Conservation (phyloP, 2,113 vertebrate species). For the Stomatorhinus ivindoensis region DNA sequence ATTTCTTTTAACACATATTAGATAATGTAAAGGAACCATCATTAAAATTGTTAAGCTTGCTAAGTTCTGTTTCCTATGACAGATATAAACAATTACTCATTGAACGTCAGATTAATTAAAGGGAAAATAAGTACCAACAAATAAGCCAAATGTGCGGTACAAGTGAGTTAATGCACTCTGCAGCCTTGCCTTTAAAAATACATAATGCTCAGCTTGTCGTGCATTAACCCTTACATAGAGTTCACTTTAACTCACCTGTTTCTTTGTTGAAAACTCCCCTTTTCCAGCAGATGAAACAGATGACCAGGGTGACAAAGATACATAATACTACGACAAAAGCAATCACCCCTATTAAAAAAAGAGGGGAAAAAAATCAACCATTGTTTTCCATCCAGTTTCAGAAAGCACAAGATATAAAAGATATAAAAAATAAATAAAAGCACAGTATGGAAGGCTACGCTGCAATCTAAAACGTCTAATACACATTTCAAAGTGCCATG, state of each 20-base stretch:
- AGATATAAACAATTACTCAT: background rate
- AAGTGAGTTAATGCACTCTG: background rate
- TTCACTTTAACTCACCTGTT: background rate
- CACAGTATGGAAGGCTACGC: background rate
- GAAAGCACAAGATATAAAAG: background rate
- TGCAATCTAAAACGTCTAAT: background rate
- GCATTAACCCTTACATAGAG: background rate
- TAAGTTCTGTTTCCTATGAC: background rate
- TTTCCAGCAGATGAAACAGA: background rate
- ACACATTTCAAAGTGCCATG: background rate
- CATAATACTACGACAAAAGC: background rate
- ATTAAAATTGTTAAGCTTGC: background rate
- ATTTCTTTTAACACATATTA: background rate
- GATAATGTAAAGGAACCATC: background rate
- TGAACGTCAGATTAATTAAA: background rate
- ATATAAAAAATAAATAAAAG: background rate
- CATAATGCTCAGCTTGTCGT: background rate
- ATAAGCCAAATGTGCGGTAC: background rate
- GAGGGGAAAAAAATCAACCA: background rate
- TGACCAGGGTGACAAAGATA: too few species aligned
- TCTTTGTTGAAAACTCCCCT: background rate
- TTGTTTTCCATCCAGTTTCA: background rate
- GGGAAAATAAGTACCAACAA: background rate
- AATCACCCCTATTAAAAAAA: background rate
- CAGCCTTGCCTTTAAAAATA: background rate